Evolutionary conservation across 2,888 invertebrate genomes (phyloP).

Genomic region (Myopa tessellatipennis): DNA sequence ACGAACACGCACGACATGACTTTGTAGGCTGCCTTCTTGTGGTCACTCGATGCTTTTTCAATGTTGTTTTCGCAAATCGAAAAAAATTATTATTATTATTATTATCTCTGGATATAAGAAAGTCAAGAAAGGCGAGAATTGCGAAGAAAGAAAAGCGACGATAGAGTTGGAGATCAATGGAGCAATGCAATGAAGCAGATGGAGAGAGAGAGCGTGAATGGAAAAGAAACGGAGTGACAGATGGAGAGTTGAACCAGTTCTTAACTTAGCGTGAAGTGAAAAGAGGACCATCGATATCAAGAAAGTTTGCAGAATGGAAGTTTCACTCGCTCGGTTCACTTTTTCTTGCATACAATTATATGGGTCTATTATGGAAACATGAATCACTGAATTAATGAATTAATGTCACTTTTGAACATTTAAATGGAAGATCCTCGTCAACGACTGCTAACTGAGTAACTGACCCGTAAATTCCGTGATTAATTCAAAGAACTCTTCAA

Average conservation of each 20-base stretch:
- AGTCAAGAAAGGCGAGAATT: background rate
- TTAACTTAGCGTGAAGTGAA: too few relatives aligned
- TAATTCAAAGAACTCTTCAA: too few relatives aligned
- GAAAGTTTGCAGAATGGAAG: background rate
- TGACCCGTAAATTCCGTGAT: too few relatives aligned
- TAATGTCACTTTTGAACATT: too few relatives aligned
- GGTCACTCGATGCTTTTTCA: background rate
- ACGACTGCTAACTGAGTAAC: too few relatives aligned
- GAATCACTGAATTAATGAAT: too few relatives aligned
- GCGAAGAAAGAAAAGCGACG: background rate
- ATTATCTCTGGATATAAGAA: background rate
- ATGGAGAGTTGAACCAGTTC: too few relatives aligned
- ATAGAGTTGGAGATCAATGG: background rate
- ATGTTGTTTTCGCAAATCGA: slow-evolving; percentile 15
- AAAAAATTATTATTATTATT: background rate
- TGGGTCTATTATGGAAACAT: too few relatives aligned
- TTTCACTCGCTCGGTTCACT: background rate
- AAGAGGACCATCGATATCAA: too few relatives aligned
- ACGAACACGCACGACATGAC: slow-evolving; percentile 20
- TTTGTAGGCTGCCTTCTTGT: slow-evolving; percentile 10
- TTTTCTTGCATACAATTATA: too few relatives aligned
- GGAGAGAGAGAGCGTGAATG: background rate
- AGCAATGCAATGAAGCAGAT: background rate
- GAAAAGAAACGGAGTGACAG: background rate
- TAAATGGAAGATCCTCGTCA: too few relatives aligned